Percentiles rank a stretch among this genome's conserved stretches.
phyloP scores from a whole-genome alignment of 30 jellyfish, hydroid and myxozoan genomes.

The Cassiopea andromeda region DNA sequence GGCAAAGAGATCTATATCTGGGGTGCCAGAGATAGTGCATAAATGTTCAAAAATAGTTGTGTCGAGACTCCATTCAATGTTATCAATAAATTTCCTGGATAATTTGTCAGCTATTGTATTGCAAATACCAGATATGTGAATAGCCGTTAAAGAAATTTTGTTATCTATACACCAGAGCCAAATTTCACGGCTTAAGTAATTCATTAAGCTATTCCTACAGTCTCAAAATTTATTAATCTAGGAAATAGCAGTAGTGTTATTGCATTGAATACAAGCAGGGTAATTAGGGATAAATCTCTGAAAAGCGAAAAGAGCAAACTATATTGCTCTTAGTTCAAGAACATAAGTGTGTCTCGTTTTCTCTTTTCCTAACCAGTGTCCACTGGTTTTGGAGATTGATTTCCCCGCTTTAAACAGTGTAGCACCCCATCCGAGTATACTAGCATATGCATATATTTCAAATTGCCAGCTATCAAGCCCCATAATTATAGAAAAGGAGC shows the following conservation, averaged over 20 bases:
- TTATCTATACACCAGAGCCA: slow-evolving; percentile 32
- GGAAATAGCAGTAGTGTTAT: slow-evolving; percentile 10
- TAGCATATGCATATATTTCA: background rate
- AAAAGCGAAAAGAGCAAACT: slow-evolving; percentile 8
- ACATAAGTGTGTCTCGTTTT: background rate
- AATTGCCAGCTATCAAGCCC: background rate
- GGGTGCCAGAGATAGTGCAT: slow-evolving; percentile 6
- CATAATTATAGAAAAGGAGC: background rate
- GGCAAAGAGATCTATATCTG: slow-evolving; percentile 35
- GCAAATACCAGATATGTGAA: slow-evolving; percentile 30
- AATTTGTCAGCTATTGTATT: slow-evolving; percentile 24
- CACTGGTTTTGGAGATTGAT: background rate
- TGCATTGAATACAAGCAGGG: background rate
- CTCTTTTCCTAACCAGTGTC: background rate
- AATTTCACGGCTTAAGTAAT: slow-evolving; percentile 5
- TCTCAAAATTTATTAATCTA: slow-evolving; percentile 1
- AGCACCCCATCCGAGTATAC: background rate
- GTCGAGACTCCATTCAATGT: slow-evolving; percentile 51
- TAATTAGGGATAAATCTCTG: background rate
- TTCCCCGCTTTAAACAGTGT: background rate
- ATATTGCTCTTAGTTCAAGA: background rate
- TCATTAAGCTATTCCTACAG: background rate
- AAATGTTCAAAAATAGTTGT: background rate
- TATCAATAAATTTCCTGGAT: slow-evolving; percentile 28
- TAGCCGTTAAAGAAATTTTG: slow-evolving; percentile 11